A percentile compares a stretch with the other conserved stretches of the same genome.
phyloP scores from a whole-genome alignment of 2,888 invertebrate genomes.

The Osedax fenrisi region DNA sequence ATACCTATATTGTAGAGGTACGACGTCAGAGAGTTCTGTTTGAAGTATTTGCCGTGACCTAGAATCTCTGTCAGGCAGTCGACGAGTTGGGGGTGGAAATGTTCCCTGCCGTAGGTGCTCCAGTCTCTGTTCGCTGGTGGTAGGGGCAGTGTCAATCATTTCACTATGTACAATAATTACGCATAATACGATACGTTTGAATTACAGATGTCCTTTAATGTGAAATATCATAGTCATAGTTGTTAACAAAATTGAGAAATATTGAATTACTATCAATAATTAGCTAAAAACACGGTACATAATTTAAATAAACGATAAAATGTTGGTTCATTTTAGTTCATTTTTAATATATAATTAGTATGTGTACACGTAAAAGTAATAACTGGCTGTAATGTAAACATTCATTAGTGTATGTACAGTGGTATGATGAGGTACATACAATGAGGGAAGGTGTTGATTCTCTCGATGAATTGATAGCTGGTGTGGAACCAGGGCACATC shows the following conservation, averaged over 20 bases:
- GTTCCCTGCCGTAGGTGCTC: background rate
- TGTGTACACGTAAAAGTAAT: too few relatives aligned
- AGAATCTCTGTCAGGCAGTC: conserved; percentile 27
- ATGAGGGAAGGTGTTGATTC: background rate
- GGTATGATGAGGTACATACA: background rate
- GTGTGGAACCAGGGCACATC: conserved; percentile 62
- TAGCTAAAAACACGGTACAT: background rate
- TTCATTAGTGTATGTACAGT: too few relatives aligned
- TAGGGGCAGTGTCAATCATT: too few relatives aligned
- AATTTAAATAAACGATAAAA: background rate
- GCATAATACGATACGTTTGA: too few relatives aligned
- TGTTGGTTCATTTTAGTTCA: background rate
- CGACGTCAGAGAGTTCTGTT: conserved; percentile 26
- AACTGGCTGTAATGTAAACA: too few relatives aligned
- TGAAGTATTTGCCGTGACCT: conserved; percentile 29
- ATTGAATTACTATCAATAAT: too few relatives aligned
- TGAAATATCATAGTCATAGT: too few relatives aligned
- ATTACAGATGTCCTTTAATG: too few relatives aligned
- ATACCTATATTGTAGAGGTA: conserved; percentile 34
- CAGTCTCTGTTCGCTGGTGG: background rate
- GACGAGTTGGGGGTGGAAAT: conserved; percentile 24
- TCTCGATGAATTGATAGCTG: background rate
- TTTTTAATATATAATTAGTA: background rate
- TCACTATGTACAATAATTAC: too few relatives aligned
- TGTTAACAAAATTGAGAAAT: too few relatives aligned